These are phyloP conservation scores for Heliconius aoede DNA, from an alignment of 2,888 invertebrate genomes.

Conservation along the genomic window DNA sequence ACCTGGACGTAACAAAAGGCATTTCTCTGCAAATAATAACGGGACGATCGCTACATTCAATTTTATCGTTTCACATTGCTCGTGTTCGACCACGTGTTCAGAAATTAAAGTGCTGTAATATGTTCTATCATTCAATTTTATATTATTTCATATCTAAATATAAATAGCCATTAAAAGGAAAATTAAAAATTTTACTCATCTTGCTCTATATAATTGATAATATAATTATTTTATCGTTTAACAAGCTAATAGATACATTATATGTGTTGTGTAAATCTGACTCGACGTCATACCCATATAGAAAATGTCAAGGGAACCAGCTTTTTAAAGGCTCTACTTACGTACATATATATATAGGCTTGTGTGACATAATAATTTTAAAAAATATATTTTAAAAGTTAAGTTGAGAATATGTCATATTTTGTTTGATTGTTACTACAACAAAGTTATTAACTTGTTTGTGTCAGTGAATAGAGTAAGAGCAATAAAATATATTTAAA, in stretches of 20 bases:
- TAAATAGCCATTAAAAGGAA: too few relatives aligned
- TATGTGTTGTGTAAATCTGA: neutral
- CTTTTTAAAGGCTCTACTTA: slow-evolving; percentile 10
- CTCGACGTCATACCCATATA: slow-evolving; percentile 25
- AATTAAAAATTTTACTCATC: neutral
- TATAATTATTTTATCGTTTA: neutral
- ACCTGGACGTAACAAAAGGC: slow-evolving; percentile 46
- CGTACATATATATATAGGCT: neutral
- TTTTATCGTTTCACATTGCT: slow-evolving; percentile 21
- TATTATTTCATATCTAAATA: too few relatives aligned
- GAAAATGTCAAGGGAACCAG: slow-evolving; percentile 39
- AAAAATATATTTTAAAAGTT: neutral
- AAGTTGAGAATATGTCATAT: neutral
- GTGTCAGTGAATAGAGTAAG: neutral
- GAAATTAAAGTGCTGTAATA: too few relatives aligned
- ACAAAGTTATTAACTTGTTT: neutral
- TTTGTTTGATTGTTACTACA: neutral
- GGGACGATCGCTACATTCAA: slow-evolving; percentile 44
- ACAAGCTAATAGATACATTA: neutral
- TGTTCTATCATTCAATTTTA: neutral
- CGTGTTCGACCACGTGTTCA: neutral
- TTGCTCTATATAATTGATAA: neutral
- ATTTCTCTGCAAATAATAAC: slow-evolving; percentile 48
- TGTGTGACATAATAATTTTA: neutral
- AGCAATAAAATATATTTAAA: neutral